Conservation (phyloP, 2,888 invertebrate species). For the Schizaphis graminum region DNA sequence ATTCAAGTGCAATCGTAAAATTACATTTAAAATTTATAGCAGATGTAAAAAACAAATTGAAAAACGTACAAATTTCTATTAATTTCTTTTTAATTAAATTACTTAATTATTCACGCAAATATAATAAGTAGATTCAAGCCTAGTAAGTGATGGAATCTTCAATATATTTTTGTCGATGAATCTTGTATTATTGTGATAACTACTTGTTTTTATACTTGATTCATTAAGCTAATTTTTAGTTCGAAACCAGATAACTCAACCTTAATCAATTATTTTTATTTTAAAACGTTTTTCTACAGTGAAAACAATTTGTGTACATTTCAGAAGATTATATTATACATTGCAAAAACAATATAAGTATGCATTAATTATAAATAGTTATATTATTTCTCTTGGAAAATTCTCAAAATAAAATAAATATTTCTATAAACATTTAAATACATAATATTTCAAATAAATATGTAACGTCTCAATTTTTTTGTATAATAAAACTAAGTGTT, state of each 20-base stretch:
- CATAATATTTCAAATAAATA: not conserved
- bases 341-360: not conserved
- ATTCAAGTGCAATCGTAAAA: not conserved
- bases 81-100: not conserved
- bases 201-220: not conserved
- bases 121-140: not conserved
- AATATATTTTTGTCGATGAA: not conserved
- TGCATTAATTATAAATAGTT: not conserved
- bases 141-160: not conserved
- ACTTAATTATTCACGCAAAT: not conserved
- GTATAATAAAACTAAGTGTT: not conserved
- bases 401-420: not conserved
- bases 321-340: not conserved
- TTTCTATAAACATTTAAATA: not conserved
- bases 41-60: not conserved
- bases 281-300: not conserved
- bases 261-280: not conserved
- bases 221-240: not conserved
- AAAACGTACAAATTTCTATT: not conserved
- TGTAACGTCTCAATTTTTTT: not conserved
- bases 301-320: not conserved
- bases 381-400: not conserved
- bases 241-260: not conserved
- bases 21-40: not conserved
- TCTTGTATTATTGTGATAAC: not conserved